Conservation (phyloP, 2,888 invertebrate species). For the Drosophila mayaguana region DNA sequence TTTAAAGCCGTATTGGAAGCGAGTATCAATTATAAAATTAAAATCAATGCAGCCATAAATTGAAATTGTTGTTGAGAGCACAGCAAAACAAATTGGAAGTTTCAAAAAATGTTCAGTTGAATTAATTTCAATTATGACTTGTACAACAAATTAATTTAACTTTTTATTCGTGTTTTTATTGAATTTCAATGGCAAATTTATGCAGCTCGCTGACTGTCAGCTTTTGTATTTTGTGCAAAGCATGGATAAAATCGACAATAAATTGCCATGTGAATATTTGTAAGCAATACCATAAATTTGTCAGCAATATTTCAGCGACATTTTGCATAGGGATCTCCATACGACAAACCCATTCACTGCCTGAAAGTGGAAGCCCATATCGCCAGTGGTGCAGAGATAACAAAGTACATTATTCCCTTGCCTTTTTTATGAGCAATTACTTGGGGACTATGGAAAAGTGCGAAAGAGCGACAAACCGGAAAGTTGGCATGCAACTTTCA, state of each 20-base stretch:
- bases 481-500: conserved; percentile 32
- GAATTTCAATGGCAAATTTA: conserved; percentile 58
- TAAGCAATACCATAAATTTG: conserved; percentile 47
- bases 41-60: conserved; percentile 21
- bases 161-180: conserved; percentile 37
- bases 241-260: conserved; percentile 46
- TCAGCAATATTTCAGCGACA: conserved; percentile 29
- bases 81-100: conserved; percentile 15
- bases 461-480: conserved; percentile 22
- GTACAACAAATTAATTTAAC: conserved; percentile 47
- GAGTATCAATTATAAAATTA: conserved; percentile 4
- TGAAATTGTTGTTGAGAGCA: neutral
- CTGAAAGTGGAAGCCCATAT: neutral
- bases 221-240: conserved; percentile 31
- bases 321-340: conserved; percentile 13
- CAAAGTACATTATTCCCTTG: conserved; percentile 10
- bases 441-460: conserved; percentile 3
- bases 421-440: conserved; percentile 24
- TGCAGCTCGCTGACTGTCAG: conserved; percentile 29
- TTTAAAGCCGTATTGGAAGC: neutral
- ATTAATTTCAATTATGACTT: conserved; percentile 64
- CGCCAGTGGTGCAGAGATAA: conserved; percentile 17
- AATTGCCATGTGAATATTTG: conserved; percentile 37
- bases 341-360: neutral
- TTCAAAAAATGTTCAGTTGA: conserved; percentile 33